phyloP scores from a whole-genome alignment of 2,797 vertebrate species.

The Bryconaethiops microstoma region DNA sequence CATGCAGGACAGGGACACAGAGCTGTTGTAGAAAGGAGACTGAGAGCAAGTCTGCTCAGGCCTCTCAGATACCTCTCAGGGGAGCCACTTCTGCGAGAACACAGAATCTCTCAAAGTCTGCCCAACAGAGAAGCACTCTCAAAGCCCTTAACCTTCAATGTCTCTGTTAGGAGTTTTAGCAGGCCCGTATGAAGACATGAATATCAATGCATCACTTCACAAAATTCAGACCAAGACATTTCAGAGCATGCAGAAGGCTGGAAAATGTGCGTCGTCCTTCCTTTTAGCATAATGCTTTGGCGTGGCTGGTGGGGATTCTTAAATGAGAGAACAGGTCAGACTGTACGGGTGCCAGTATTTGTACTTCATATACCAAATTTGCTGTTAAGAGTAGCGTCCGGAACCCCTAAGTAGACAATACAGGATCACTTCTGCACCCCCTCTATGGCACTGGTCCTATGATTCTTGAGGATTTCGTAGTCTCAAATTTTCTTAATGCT shows the following conservation, averaged over 20 bases:
- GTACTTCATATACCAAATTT: neutral
- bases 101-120: conserved; percentile 23
- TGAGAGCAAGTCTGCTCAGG: neutral
- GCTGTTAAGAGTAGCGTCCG: neutral
- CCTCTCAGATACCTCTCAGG: neutral
- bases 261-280: neutral
- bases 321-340: neutral
- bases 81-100: conserved; percentile 21
- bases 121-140: neutral
- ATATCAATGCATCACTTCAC: conserved; percentile 10
- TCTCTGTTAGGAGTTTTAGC: conserved; percentile 27
- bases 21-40: conserved; percentile 1
- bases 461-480: neutral
- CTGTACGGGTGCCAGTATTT: neutral
- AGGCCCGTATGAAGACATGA: neutral
- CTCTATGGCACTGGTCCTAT: neutral
- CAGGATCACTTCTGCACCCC: neutral
- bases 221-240: neutral
- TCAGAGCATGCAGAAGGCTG: neutral
- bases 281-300: neutral
- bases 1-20: conserved; percentile 7
- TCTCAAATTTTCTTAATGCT: too few species aligned
- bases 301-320: neutral
- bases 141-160: conserved; percentile 2
- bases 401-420: neutral